Evolutionary conservation across 2,113 vertebrate species (phyloP), one percentile per base, ranked within the genome.

Genomic region (Genyomyrus donnyi): DNA sequence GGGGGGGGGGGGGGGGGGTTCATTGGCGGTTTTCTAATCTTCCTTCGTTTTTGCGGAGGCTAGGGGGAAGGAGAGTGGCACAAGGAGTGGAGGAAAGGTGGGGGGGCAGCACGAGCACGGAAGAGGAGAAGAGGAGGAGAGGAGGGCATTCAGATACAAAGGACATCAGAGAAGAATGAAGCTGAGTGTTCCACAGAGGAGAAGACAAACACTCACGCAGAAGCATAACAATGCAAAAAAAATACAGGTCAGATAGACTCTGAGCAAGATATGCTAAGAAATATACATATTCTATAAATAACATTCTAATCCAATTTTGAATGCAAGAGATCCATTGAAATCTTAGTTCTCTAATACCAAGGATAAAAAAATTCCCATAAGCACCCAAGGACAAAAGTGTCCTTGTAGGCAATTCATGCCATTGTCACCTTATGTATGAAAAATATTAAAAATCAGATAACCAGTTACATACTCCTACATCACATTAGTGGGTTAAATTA

Each of bases 191-290:
- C 3, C 35, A 17, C 48, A 53, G 83, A 21, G 66, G 93, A 90
- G 88, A 85, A 93, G 90, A n/a, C 49, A 90, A 21, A 46, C 48
- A 90, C 6, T 62, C 50, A 90, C 92, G 93, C 19, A 84, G 49
- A 85, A 42, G 83, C 52, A 91, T 91, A 87, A 93, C 91, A 91
- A 48, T 11, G 45, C 39, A 48, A 1, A 13, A 19, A 8, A 17
- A 17, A 85, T 3, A 11, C 5, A 21, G 83, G 15, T 48, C 45
- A 48, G 15, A 4, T 27, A 77, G 15, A 3, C 31, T 2, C 13
- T 35, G 31, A 74, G 35, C 74, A 8, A 15, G 15, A 80, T 19
- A 80, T 42, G 35, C 35, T 80, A 42, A 80, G 35, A 39, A 15
- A 80, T 42, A 80, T 19, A 42, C 13, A 80, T 80, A 17, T 39